phyloP scores from a whole-genome alignment of 2,888 invertebrate genomes.

The Gnatocerus cornutus region DNA sequence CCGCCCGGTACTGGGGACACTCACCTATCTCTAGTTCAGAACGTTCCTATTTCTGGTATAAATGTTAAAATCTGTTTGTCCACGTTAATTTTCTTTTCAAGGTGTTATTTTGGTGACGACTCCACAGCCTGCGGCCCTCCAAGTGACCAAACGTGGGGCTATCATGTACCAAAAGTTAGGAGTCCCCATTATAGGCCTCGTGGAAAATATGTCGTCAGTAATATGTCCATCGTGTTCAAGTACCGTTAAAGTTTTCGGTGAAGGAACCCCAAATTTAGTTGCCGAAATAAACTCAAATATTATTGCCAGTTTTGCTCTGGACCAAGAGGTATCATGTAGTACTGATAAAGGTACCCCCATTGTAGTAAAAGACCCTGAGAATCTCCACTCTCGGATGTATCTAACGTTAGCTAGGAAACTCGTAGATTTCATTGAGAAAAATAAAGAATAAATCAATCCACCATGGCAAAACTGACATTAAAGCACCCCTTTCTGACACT shows the following conservation, averaged over 20 bases:
- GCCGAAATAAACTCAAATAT: slow-evolving; percentile 78
- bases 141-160: slow-evolving; percentile 86
- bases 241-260: slow-evolving; percentile 83
- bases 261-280: slow-evolving; percentile 77
- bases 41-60: slow-evolving; percentile 78
- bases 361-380: slow-evolving; percentile 78
- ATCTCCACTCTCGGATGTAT: slow-evolving; percentile 56
- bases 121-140: slow-evolving; percentile 90
- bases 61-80: no score
- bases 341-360: slow-evolving; percentile 85
- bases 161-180: slow-evolving; percentile 88
- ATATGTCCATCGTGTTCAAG: slow-evolving; percentile 85
- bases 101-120: slow-evolving; percentile 83
- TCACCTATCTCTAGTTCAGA: slow-evolving; percentile 92
- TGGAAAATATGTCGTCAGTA: slow-evolving; percentile 92
- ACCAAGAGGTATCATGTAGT: slow-evolving; percentile 79
- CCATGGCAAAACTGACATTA: neutral
- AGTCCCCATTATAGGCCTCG: slow-evolving; percentile 89
- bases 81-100: no score
- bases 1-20: slow-evolving; percentile 98
- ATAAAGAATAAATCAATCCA: slow-evolving; percentile 11
- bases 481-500: neutral
- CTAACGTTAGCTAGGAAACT: slow-evolving; percentile 60
- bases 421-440: slow-evolving; percentile 55
- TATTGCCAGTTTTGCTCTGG: slow-evolving; percentile 83